Evolutionary conservation across 2,113 vertebrate genomes (phyloP), one percentile per base, ranked within the genome.

Genomic region (Brachypteracias leptosomus): DNA sequence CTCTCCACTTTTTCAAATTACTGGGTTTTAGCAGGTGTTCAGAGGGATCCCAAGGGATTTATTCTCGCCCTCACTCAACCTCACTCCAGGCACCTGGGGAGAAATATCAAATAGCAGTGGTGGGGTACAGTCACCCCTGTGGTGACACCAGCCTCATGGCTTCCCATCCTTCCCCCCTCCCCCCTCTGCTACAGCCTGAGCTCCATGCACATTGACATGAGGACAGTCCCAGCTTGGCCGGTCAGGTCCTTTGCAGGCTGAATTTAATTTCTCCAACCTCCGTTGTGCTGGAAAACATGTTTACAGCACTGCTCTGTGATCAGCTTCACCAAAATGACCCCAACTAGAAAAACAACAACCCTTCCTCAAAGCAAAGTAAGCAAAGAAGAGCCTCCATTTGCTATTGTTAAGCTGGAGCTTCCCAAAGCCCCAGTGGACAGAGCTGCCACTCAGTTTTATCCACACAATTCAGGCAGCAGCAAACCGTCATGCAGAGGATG

Each of bases 211-310:
- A 4, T 3, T 29, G 22, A 11, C 31, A 75, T 9, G 2, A 5
- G 8, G 20, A 29, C 26, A 59, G 31, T 17, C 42, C 46, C 1
- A 1, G 55, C 38, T 55, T 2, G 2, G 24, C 33, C 2, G 0
- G 11, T 72, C 70, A 66, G 52, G 62, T 42, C 52, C 42, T 81
- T 73, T 47, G n/a, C 16, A 72, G 52, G 29, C 14, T 47, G 31
- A 81, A 58, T 77, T 70, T 74, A 54, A 54, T 35, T 13, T 82
- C 29, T n/a, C 8, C 33, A 26, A 3, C 15, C 13, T 82, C 49
- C 35, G 22, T 20, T 35, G 31, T 7, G 14, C 71, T 78, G 85
- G 18, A 33, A 54, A 78, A 73, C 0, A 0, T 35, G 38, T 82
- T 89, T 70, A 49, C 31, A 78, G 44, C 38, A 16, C 38, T 33